These are phyloP conservation scores for Erebia epiphron DNA, from an alignment of 2,888 invertebrate species.

Conservation along the genomic window DNA sequence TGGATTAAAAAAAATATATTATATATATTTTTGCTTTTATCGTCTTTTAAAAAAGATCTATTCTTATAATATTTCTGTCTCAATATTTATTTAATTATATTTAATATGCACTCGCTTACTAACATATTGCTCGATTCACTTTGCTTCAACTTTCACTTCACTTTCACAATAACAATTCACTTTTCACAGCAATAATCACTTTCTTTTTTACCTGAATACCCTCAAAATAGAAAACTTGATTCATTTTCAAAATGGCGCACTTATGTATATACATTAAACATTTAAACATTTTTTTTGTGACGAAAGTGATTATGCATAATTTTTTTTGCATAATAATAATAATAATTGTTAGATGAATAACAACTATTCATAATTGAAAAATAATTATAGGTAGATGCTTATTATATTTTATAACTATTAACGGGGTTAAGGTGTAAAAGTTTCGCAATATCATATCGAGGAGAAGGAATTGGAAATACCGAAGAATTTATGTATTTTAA, in stretches of 20 bases:
- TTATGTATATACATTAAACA: neutral
- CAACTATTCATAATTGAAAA: neutral
- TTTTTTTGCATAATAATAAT: neutral
- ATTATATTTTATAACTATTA: neutral
- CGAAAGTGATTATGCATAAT: slow-evolving; percentile 62
- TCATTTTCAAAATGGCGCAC: slow-evolving; percentile 67
- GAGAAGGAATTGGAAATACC: neutral
- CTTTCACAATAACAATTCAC: slow-evolving; percentile 11
- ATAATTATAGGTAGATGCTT: slow-evolving; percentile 2
- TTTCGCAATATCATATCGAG: neutral
- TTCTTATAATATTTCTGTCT: neutral
- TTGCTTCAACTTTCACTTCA: slow-evolving; percentile 12
- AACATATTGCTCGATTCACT: neutral
- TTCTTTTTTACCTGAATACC: slow-evolving; percentile 47
- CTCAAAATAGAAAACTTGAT: slow-evolving; percentile 46
- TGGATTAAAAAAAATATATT: neutral
- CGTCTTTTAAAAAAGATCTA: neutral
- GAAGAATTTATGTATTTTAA: neutral
- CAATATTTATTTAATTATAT: too few species aligned
- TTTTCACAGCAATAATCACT: slow-evolving; percentile 61
- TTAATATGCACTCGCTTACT: neutral
- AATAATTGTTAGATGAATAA: slow-evolving; percentile 3
- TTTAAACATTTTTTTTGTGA: slow-evolving; percentile 22
- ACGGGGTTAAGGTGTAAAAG: neutral
- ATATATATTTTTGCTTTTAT: neutral